Conservation (phyloP, 2,113 vertebrate genomes). For the Sylvietta virens region DNA sequence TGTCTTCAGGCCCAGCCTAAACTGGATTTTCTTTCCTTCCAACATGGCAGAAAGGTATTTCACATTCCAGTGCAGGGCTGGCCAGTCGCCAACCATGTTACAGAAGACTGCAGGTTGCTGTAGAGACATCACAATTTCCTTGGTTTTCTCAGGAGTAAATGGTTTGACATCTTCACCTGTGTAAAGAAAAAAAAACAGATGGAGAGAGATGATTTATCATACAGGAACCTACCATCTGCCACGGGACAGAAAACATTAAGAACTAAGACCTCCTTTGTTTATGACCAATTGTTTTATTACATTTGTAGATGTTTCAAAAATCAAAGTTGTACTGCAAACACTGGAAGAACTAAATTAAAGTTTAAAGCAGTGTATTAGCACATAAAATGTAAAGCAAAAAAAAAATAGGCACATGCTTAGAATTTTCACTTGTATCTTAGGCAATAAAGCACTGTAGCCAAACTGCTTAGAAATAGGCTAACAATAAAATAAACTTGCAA, state of each 20-base stretch:
- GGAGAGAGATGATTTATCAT: not conserved
- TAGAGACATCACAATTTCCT: conserved; percentile 78
- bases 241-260: not conserved
- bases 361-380: not conserved
- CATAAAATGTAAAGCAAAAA: not conserved
- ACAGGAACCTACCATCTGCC: not conserved
- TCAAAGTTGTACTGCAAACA: not conserved
- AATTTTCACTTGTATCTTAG: conserved; percentile 26
- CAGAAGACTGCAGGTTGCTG: conserved; percentile 85
- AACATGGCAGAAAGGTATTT: conserved; percentile 76
- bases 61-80: conserved; percentile 81
- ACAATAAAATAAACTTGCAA: conserved; percentile 2
- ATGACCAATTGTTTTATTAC: not conserved
- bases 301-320: not conserved
- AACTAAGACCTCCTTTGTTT: not conserved
- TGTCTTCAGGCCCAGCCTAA: conserved; percentile 82
- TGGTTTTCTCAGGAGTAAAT: conserved; percentile 81
- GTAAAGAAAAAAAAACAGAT: not conserved
- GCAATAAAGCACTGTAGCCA: not conserved
- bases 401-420: not conserved
- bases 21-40: conserved; percentile 73
- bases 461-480: not conserved
- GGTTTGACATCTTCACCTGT: conserved; percentile 76
- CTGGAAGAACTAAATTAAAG: not conserved
- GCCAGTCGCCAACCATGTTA: conserved; percentile 86